These are phyloP conservation scores for Ciconia stormi DNA, from an alignment of 2,113 vertebrate genomes.

Conservation along the genomic window DNA sequence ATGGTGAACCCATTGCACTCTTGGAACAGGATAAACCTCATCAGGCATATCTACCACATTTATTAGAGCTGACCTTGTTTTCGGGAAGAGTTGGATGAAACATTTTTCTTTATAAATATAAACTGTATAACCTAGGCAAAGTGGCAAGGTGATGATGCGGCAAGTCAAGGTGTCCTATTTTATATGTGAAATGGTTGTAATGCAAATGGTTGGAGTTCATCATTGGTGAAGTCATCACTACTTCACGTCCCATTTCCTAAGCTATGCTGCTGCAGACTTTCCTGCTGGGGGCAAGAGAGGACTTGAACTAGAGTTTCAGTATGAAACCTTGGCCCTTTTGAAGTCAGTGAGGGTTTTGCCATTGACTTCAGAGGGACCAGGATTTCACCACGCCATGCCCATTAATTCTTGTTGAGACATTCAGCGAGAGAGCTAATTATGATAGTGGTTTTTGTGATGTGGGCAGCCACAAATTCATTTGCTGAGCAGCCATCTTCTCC, in stretches of 20 bases:
- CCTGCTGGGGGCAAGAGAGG: background rate
- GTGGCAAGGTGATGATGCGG: background rate
- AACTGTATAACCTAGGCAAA: background rate
- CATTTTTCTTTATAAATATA: background rate
- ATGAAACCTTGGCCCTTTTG: constrained; percentile 4
- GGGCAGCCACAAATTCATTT: constrained; percentile 39
- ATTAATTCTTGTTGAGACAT: constrained; percentile 27
- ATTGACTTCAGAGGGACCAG: background rate
- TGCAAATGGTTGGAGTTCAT: too few species aligned
- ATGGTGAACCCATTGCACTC: background rate
- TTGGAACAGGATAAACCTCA: background rate
- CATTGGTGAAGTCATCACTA: background rate
- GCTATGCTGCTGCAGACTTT: background rate
- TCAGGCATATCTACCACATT: background rate
- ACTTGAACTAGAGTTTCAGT: constrained; percentile 14
- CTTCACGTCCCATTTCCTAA: background rate
- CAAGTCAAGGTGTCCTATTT: background rate
- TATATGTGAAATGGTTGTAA: background rate
- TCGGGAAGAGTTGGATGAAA: background rate
- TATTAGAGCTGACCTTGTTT: background rate
- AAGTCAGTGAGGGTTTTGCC: constrained; percentile 7
- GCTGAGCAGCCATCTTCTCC: constrained; percentile 17
- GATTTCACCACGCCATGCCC: background rate
- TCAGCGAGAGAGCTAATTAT: background rate
- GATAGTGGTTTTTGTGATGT: constrained; percentile 42